Base-by-base conservation (phyloP, 2,888 invertebrate species). In the Micoletzkya japonica region DNA sequence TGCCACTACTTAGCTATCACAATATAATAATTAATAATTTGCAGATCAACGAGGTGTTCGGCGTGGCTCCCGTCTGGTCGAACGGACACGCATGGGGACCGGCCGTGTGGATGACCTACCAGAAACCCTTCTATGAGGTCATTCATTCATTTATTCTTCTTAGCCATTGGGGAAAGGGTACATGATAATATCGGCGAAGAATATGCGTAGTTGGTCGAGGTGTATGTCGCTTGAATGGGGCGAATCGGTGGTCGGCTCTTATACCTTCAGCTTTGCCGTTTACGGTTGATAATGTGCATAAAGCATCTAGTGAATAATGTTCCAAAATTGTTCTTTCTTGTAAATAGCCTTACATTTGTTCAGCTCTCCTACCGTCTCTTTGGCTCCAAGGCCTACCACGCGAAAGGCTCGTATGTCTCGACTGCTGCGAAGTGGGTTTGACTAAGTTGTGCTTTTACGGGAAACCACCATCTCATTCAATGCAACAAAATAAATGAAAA, bases 1-100 rank as follows among this genome's bases (percentile, higher is more conserved):
- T 17, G 50, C n/a, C n/a, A n/a, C n/a, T n/a, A n/a, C n/a, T n/a
- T n/a, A n/a, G n/a, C n/a, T n/a, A n/a, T n/a, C n/a, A n/a, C n/a
- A n/a, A n/a, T n/a, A n/a, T n/a, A n/a, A n/a, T n/a, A n/a, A n/a
- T 50, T 50, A 26, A 24, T 50, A 14, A 32, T 37, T 2, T 49
- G n/a, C 37, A 64, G 64, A 64, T 64, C 20, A 28, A 34, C 17
- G 64, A 34, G 17, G 64, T 64, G 24, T 64, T 64, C 64, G 64
- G 64, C 6, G 64, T 64, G 4, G 64, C 64, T 10, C 64, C 64
- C 14, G 64, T 64, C 1, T 64, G 64, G 64, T 52, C 64, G 30
- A 64, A 64, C 28, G 64, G 52, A 2, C 36, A 64, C 64, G 50
- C 64, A 37, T 64, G 64, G 64, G 64, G 64, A 20, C 64, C 64